Evolutionary conservation across 2,888 invertebrate species (phyloP), one percentile per base, ranked within the genome.

Genomic region (Eretmocerus hayati): DNA sequence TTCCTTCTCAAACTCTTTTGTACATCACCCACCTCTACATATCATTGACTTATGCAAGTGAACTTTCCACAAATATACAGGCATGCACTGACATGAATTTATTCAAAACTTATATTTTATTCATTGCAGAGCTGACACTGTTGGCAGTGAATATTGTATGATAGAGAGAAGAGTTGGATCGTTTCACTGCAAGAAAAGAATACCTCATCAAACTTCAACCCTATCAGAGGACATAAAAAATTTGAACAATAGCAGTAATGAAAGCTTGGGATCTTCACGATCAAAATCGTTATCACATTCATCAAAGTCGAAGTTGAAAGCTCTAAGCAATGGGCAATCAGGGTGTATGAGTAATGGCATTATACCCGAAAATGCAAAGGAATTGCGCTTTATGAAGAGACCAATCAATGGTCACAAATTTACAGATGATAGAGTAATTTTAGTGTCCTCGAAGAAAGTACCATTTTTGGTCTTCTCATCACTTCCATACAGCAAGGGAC

Each of bases 381-480:
- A 75, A 59, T 64, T 76, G 48, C 67, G 73, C 51, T 66, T 74
- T 53, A 63, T 74, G 59, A 71, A 72, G 50, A 76, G 77, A 54
- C 77, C 80, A 15, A 74, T 76, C 21, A 83, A 79, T 71, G 79
- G 80, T 54, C 82, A 83, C 54, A 80, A 79, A 58, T 85, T 86
- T 62, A 81, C 78, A 64, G 85, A 89, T 70, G 89, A 90, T 65
- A 79, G 93, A 62, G 77, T 93, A 56, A 84, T 90, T 48, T 78
- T 94, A 72, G 83, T 89, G 32, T 84, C 90, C 42, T 75, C 81
- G 5, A 81, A 82, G 60, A 84, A 84, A 61, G 82, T 84, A 48
- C 93, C 94, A 30, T 86, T 92, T 74, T 78, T 87, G 59, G 78
- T 94, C 53, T 93, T 87, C 70, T 93, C 93, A 32, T 82, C 88